Conservation (phyloP, 1,140 invertebrate species). For the Pogonomyrmex barbatus region DNA sequence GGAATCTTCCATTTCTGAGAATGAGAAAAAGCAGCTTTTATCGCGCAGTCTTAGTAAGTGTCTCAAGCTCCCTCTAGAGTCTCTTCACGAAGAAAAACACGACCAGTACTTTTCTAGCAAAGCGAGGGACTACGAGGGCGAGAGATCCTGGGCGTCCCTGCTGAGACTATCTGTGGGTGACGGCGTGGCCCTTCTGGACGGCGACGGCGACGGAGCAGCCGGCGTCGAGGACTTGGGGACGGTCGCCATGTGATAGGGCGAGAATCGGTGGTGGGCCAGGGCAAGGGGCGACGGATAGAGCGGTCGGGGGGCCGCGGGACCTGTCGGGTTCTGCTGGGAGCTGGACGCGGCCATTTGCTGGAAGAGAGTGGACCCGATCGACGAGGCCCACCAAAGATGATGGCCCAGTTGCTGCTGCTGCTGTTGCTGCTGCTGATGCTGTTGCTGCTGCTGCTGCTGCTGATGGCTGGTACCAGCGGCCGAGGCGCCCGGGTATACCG, state of each 20-base stretch:
- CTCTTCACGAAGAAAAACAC: neutral
- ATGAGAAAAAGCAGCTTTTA: neutral
- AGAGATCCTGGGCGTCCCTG: constrained; percentile 83
- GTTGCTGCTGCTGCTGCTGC: constrained; percentile 79
- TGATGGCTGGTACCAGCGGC: constrained; percentile 80
- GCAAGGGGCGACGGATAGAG: constrained; percentile 85
- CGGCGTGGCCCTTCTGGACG: constrained; percentile 82
- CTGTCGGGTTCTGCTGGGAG: constrained; percentile 77
- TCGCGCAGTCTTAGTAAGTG: constrained; percentile 23
- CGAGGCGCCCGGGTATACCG: constrained; percentile 82
- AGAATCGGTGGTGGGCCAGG: constrained; percentile 84
- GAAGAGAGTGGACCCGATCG: constrained; percentile 83
- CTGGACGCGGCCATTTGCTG: constrained; percentile 80
- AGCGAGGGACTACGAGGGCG: constrained; percentile 82
- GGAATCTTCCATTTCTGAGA: neutral
- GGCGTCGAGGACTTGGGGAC: constrained; percentile 78
- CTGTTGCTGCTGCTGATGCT: constrained; percentile 79
- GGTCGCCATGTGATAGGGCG: constrained; percentile 83
- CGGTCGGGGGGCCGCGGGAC: constrained; percentile 84
- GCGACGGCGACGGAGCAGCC: constrained; percentile 80
- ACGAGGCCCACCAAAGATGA: constrained; percentile 85
- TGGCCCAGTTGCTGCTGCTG: constrained; percentile 80
- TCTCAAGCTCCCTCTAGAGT: neutral
- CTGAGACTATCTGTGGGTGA: constrained; percentile 84
- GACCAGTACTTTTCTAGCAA: neutral